Evolutionary conservation across 1,140 invertebrate genomes (phyloP).

Genomic region (Venustaconcha ellipsiformis): DNA sequence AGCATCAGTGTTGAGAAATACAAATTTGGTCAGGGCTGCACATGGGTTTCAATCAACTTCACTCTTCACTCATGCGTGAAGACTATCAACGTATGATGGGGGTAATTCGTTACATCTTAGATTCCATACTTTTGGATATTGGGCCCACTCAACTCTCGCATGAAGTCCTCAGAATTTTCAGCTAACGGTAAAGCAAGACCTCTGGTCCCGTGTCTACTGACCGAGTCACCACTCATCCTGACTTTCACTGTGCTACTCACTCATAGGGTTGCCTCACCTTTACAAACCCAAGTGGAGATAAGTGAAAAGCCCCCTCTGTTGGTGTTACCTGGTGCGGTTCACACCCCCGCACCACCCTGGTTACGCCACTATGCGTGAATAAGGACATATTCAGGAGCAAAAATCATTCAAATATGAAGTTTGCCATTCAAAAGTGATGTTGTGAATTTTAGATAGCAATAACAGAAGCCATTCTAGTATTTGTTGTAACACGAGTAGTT

Average conservation of each 20-base stretch:
- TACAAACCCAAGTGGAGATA: conserved; percentile 16
- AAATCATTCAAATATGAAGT: no score
- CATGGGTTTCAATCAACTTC: conserved; percentile 18
- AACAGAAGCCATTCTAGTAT: no score
- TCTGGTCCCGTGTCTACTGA: conserved; percentile 9
- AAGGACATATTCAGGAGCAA: no score
- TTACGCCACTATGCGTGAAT: no score
- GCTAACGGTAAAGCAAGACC: conserved; percentile 17
- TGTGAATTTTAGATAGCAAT: no score
- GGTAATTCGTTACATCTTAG: background rate
- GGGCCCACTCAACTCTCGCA: background rate
- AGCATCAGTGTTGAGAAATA: background rate
- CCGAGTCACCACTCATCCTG: conserved; percentile 3
- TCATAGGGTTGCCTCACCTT: conserved; percentile 2
- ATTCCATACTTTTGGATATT: conserved; percentile 10
- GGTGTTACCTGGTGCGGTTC: no score
- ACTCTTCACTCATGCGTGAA: conserved; percentile 6
- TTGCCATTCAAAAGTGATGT: no score
- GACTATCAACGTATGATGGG: conserved; percentile 16
- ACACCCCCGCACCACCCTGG: no score
- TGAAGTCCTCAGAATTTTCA: conserved; percentile 7
- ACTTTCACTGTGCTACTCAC: conserved; percentile 14
- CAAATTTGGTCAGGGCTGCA: background rate
- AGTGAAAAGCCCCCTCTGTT: conserved; percentile 6
- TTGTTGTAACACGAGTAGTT: no score